Evolutionary conservation across 1,140 invertebrate species (phyloP).

Genomic region (Proales similis): DNA sequence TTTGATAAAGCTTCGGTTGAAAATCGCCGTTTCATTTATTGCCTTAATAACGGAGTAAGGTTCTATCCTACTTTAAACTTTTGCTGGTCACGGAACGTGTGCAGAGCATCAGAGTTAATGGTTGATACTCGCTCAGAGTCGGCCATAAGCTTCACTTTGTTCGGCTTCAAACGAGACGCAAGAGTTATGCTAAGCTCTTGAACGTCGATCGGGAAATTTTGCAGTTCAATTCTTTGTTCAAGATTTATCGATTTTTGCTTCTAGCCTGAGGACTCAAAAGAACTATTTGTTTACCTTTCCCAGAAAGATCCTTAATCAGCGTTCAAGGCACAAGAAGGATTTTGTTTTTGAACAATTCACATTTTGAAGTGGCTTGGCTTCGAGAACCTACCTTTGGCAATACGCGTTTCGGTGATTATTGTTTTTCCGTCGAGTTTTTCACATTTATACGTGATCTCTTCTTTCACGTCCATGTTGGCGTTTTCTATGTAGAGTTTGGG

Average conservation of each 20-base stretch:
- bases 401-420: constrained; percentile 10
- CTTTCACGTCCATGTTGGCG: constrained; percentile 18
- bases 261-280: too few relatives aligned
- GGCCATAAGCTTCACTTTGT: constrained; percentile 13
- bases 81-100: constrained; percentile 34
- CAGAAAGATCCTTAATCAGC: constrained; percentile 23
- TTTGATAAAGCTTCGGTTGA: constrained; percentile 15
- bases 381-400: too few relatives aligned
- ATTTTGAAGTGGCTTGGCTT: too few relatives aligned
- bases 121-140: constrained; percentile 8
- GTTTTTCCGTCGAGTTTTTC: not conserved
- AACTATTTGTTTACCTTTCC: too few relatives aligned
- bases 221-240: constrained; percentile 31
- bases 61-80: constrained; percentile 21
- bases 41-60: not conserved
- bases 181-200: constrained; percentile 29
- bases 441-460: constrained; percentile 21
- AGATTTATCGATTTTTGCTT: too few relatives aligned
- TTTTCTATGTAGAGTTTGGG: constrained; percentile 36
- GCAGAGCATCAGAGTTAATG: constrained; percentile 24
- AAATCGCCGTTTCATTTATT: not conserved
- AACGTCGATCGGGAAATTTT: constrained; percentile 35
- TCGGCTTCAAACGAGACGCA: not conserved
- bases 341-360: too few relatives aligned
- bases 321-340: too few relatives aligned